Evolutionary conservation across 1,140 invertebrate species (phyloP), one percentile per base, ranked within the genome.

Genomic region (Psix sp.): DNA sequence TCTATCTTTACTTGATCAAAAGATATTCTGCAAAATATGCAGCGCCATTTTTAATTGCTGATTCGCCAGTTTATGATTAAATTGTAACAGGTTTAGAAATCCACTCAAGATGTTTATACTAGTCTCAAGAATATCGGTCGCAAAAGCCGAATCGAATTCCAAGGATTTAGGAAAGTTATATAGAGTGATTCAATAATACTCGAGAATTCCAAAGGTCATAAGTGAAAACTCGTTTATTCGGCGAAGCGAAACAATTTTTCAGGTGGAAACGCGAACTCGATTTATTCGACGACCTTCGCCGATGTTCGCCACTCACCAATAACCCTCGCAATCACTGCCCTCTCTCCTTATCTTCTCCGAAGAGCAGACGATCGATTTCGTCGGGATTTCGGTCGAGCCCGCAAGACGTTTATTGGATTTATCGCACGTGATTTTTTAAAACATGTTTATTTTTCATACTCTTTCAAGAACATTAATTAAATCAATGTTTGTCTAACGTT

Each of bases 341-440:
- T 45, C 11, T 17, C 5, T 14, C n/a, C n/a, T 11, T 33, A 7
- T 31, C 35, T 13, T 14, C 15, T 43, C 49, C 20, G 59, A 57
- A 38, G 59, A 63, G 59, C 51, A 68, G 63, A 66, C 76, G 62
- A 70, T 77, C 74, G 65, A 72, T 72, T 62, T 63, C 56, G 49
- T 42, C 33, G 21, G 72, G 66, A 67, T 68, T 77, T 74, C 65
- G 56, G 29, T 49, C 56, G 29, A 40, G 56, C 57, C 36, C 40
- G 60, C 57, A 65, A 77, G 65, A 70, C 70, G 70, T 70, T 77
- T 77, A 74, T 77, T 77, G 65, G 74, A 77, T 77, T 77, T 70
- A 74, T 74, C 60, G 56, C 56, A 26, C 51, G 56, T 67, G 60
- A 65, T 63, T 62, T 54, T 33, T n/a, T n/a, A n/a, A n/a, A n/a